Conservation (phyloP, 1,140 invertebrate genomes). For the Rhizoglyphus robini region DNA sequence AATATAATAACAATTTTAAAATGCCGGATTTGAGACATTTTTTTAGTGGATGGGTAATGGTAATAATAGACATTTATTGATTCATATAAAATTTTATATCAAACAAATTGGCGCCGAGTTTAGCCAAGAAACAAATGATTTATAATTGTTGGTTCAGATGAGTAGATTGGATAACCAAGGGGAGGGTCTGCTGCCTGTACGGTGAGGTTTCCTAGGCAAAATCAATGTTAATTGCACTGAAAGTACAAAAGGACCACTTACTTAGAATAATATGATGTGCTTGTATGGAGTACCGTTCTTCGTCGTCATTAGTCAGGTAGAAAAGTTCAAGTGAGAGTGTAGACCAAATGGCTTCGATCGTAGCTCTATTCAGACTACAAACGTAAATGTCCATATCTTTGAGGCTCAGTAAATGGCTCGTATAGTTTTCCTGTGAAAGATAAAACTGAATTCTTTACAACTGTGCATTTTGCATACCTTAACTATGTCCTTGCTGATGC, state of each 20-base stretch:
- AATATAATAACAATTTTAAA: no score
- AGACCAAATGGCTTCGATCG: constrained; percentile 40
- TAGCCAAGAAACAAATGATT: no score
- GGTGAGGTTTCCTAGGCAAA: constrained; percentile 29
- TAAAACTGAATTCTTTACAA: constrained; percentile 19
- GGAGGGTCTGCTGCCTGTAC: constrained; percentile 42
- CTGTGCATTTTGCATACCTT: constrained; percentile 28
- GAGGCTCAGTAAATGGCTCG: constrained; percentile 35
- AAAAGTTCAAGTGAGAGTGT: constrained; percentile 40
- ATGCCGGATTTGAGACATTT: no score
- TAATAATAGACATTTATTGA: no score
- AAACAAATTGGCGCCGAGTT: no score
- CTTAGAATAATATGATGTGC: constrained; percentile 39
- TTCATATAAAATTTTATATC: no score
- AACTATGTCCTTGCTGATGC: constrained; percentile 33
- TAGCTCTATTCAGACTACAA: constrained; percentile 36
- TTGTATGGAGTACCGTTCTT: constrained; percentile 44
- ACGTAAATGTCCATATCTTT: constrained; percentile 34
- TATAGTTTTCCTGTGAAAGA: constrained; percentile 33
- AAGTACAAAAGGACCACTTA: constrained; percentile 28
- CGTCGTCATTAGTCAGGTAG: constrained; percentile 44
- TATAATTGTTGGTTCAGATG: neutral
- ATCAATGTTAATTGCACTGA: neutral
- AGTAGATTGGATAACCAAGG: constrained; percentile 41
- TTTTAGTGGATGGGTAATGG: no score